Evolutionary conservation across 2,888 invertebrate species (phyloP).

Genomic region (Napeogenes inachia): DNA sequence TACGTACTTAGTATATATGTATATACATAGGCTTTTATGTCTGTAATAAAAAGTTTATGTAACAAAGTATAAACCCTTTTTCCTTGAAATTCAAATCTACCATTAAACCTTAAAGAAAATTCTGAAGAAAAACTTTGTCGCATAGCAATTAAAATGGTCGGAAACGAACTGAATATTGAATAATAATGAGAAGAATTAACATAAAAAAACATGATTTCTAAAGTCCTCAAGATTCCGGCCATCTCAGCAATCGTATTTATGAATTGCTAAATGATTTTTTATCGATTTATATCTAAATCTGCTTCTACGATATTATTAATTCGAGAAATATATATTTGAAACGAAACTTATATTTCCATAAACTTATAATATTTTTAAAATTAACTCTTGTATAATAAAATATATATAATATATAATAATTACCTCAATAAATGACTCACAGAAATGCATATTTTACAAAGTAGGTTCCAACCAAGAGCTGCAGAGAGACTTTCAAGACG

Average conservation of each 20-base stretch:
- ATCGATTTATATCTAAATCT: not conserved
- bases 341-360: too few species aligned
- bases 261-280: conserved; percentile 4
- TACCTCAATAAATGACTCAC: conserved; percentile 28
- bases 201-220: conserved; percentile 1
- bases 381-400: too few species aligned
- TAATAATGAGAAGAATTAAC: conserved; percentile 2
- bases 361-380: too few species aligned
- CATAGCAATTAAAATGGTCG: conserved; percentile 1
- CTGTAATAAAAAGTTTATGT: too few species aligned
- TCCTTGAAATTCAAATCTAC: conserved; percentile 6
- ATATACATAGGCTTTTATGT: too few species aligned
- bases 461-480: conserved; percentile 10
- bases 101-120: not conserved
- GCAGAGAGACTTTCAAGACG: conserved; percentile 22
- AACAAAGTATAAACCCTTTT: not conserved
- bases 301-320: too few species aligned
- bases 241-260: conserved; percentile 1
- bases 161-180: conserved; percentile 8
- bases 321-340: too few species aligned
- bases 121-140: conserved; percentile 11
- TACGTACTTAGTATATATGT: too few species aligned
- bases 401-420: conserved; percentile 6
- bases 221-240: not conserved
- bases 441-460: conserved; percentile 33